These are phyloP conservation scores for Sminthopsis crassicaudata DNA, from an alignment of 2,113 vertebrate species.

Conservation along the genomic window DNA sequence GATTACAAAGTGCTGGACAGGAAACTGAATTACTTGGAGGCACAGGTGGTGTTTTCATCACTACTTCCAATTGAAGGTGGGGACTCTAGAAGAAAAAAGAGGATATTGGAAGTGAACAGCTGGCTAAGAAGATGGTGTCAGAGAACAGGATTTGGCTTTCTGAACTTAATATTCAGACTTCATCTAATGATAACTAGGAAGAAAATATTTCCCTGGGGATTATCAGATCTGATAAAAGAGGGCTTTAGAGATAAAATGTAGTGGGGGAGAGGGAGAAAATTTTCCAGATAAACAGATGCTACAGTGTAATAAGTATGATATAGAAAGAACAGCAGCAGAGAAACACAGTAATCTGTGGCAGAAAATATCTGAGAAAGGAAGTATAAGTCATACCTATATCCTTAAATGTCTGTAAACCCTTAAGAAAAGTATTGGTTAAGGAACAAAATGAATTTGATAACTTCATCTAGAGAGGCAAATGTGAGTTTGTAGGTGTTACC, in stretches of 20 bases:
- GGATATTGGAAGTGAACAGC: conserved; percentile 58
- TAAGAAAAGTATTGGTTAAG: neutral
- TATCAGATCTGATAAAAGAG: neutral
- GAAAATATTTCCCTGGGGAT: neutral
- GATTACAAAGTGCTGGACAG: neutral
- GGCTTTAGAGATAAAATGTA: neutral
- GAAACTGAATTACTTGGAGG: conserved; percentile 40
- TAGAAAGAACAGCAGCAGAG: neutral
- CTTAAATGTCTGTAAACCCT: neutral
- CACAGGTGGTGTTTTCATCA: conserved; percentile 67
- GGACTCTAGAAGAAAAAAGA: conserved; percentile 37
- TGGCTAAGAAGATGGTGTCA: conserved; percentile 54
- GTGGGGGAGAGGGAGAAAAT: neutral
- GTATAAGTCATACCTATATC: neutral
- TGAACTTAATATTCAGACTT: conserved; percentile 49
- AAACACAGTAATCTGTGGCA: neutral
- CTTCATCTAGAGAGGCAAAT: neutral
- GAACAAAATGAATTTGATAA: neutral
- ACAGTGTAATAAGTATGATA: neutral
- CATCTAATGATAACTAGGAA: neutral
- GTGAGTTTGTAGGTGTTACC: neutral
- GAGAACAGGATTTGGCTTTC: conserved; percentile 47
- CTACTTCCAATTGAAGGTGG: conserved; percentile 45
- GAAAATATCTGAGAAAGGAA: neutral
- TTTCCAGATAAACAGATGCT: neutral